These are phyloP conservation scores for Drosophila peninsularis DNA, from an alignment of 2,888 invertebrate species.

Conservation along the genomic window DNA sequence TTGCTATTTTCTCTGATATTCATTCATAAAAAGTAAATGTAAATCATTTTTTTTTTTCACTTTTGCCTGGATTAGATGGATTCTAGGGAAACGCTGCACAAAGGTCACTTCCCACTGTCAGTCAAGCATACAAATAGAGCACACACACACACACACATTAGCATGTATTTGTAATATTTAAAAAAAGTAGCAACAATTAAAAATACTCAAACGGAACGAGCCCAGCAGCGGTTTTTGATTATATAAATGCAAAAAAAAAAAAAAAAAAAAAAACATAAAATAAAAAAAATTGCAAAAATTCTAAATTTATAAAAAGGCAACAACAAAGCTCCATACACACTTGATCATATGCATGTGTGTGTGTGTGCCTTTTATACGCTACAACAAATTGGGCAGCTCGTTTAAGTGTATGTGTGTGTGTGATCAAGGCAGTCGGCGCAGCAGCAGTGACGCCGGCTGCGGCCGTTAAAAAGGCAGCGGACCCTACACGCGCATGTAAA, in stretches of 20 bases:
- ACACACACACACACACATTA: not conserved
- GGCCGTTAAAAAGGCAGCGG: constrained; percentile 76
- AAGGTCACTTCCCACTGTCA: constrained; percentile 16
- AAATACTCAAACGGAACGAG: constrained; percentile 64
- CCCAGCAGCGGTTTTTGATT: constrained; percentile 61
- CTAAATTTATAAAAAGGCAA: constrained; percentile 78
- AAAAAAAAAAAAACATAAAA: not conserved
- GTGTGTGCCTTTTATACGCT: constrained; percentile 61
- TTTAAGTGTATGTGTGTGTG: constrained; percentile 34
- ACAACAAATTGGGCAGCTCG: constrained; percentile 78
- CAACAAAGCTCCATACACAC: constrained; percentile 64
- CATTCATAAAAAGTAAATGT: constrained; percentile 32
- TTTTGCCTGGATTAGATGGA: not conserved
- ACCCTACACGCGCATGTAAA: constrained; percentile 79
- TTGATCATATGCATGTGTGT: constrained; percentile 25
- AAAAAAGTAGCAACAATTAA: constrained; percentile 41
- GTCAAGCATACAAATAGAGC: constrained; percentile 1
- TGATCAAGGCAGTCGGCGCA: constrained; percentile 68
- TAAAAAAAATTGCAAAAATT: constrained; percentile 72
- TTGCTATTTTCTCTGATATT: constrained; percentile 1
- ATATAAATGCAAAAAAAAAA: constrained; percentile 68
- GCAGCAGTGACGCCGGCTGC: constrained; percentile 52
- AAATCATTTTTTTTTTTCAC: not conserved
- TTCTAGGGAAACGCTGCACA: not conserved
- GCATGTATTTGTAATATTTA: constrained; percentile 32